These are phyloP conservation scores for Platalea minor DNA, from an alignment of 2,797 vertebrate genomes.

Conservation along the genomic window DNA sequence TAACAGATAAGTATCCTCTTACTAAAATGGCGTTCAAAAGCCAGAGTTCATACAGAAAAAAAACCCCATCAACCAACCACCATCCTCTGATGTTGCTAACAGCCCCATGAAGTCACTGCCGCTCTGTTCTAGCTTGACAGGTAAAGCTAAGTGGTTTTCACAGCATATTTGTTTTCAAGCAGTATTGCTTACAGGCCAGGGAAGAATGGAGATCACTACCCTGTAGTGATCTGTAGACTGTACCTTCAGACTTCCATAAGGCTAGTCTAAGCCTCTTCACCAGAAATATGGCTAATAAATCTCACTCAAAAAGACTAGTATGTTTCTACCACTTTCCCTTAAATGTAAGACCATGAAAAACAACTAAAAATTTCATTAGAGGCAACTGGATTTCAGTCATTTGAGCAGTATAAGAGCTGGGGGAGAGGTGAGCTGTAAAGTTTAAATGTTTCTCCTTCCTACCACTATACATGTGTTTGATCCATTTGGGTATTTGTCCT, in stretches of 20 bases:
- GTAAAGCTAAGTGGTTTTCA: background rate
- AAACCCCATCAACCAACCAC: accelerated
- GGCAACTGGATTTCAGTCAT: background rate
- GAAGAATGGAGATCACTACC: background rate
- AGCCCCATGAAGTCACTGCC: background rate
- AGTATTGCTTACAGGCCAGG: background rate
- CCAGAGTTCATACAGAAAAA: background rate
- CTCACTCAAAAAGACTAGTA: background rate
- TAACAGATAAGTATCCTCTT: background rate
- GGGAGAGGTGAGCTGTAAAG: background rate
- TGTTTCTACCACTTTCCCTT: background rate
- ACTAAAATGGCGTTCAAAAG: background rate
- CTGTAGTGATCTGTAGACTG: background rate
- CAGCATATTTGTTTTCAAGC: background rate
- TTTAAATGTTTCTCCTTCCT: background rate
- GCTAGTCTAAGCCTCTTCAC: background rate
- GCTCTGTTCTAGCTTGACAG: background rate
- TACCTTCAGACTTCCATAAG: background rate
- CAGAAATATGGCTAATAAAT: background rate
- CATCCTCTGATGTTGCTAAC: background rate
- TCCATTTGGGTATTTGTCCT: background rate
- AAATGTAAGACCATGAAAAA: background rate
- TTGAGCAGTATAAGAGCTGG: background rate
- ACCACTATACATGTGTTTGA: background rate
- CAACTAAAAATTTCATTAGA: background rate